Evolutionary conservation across 2,797 vertebrate species (phyloP), one percentile per base, ranked within the genome.

Genomic region (Hoplostethus mediterraneus): DNA sequence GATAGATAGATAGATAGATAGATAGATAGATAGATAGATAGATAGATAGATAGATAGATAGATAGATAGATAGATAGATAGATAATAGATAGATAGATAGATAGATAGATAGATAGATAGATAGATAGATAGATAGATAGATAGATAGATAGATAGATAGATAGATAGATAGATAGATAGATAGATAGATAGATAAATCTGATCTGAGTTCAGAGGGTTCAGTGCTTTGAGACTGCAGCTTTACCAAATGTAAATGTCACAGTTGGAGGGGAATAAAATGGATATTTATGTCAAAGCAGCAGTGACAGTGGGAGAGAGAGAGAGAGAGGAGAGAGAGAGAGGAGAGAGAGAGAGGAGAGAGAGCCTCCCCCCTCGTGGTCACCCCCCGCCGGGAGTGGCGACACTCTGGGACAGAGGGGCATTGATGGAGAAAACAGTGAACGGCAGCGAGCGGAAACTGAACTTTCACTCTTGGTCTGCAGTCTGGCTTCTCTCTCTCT

Each of bases 381-480:
- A 45, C 49, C 60, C 44, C 52, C 13, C 56, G 63, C 73, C 71
- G 62, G 3, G 28, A 77, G 75, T 71, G 44, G 62, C 75, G 65
- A 69, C 81, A 87, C 75, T 67, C 30, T 51, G 69, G 56, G 62
- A 90, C 87, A 89, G 86, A 89, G 81, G 65, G 54, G 70, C 80
- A 88, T 84, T 89, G 86, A 89, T 88, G 84, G 60, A 79, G 74
- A 81, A 84, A 87, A 85, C 66, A 72, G 61, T 68, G 69, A 77
- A 78, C 67, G 58, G 66, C 81, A 67, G 77, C 53, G 76, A 87
- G 73, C 78, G 69, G 87, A 90, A 87, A 82, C 52, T 57, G 60
- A 72, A 66, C 69, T 69, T 69, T 81, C 21, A 76, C 49, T 74
- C 49, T 81, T 65, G 70, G 55, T 72, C 25, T 56, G 55, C 28